Evolutionary conservation across 2,888 invertebrate genomes (phyloP).

Genomic region (Beris morrisii): DNA sequence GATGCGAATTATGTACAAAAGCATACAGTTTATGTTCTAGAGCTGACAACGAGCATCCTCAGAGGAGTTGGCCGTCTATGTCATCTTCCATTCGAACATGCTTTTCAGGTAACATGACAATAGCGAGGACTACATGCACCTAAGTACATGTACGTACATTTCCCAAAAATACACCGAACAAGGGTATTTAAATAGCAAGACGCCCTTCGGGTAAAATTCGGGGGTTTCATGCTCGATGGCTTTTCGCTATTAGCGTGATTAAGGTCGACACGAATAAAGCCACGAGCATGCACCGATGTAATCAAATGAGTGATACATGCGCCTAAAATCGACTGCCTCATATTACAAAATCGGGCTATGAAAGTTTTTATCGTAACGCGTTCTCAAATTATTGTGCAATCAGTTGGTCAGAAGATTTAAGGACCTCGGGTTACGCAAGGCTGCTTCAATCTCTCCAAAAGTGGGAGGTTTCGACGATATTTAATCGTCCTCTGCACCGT

Average conservation of each 20-base stretch:
- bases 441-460: too few relatives aligned
- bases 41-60: conserved; percentile 26
- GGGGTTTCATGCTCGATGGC: conserved; percentile 29
- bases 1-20: too few relatives aligned
- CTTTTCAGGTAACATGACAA: conserved; percentile 27
- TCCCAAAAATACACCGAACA: conserved; percentile 24
- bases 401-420: too few relatives aligned
- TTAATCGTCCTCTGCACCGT: too few relatives aligned
- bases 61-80: conserved; percentile 25
- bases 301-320: neutral
- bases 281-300: conserved; percentile 1
- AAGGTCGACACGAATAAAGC: conserved; percentile 14
- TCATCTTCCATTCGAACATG: conserved; percentile 26
- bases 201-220: conserved; percentile 22
- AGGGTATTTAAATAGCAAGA: conserved; percentile 29
- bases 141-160: conserved; percentile 13
- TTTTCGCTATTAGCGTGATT: conserved; percentile 29
- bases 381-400: too few relatives aligned
- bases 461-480: too few relatives aligned
- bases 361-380: too few relatives aligned
- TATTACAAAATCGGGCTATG: too few relatives aligned
- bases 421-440: too few relatives aligned
- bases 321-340: too few relatives aligned
- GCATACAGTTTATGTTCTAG: conserved; percentile 1
- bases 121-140: conserved; percentile 14